Base-by-base conservation (phyloP, 2,797 vertebrate genomes). In the Malurus splendens region DNA sequence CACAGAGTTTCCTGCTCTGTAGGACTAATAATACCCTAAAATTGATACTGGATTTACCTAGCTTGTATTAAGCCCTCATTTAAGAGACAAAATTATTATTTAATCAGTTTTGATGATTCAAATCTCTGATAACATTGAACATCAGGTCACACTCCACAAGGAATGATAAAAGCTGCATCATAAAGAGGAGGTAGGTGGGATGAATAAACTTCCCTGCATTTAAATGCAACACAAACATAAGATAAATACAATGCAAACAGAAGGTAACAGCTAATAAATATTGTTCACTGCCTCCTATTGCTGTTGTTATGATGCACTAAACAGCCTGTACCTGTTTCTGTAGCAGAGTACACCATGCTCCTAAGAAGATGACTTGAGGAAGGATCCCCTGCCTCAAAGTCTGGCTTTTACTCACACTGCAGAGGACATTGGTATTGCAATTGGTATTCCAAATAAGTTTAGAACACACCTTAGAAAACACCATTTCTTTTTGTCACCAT, bases 291-390 rank as follows among this genome's bases (percentile, higher is more conserved):
- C 6, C 14, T 52, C 9, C 50, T 30, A 2, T 39, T 79, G 17
- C 56, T 17, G 36, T 14, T 19, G 17, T 75, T 81, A 47, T 3
- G 22, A 56, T 55, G 16, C 9, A 42, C 45, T 62, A 60, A 68
- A 19, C 12, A 55, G 14, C 28, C 2, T 10, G 14, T 51, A 68
- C 12, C 5, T 22, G 3, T 41, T 72, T 59, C n/a, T 68, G 14
- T 38, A 55, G 56, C 48, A 48, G 9, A 82, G 6, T 7, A 36
- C 9, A 32, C 3, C 1, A 1, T 3, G 1, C 18, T 54, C 7
- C 59, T 75, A 50, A 30, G 22, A 56, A 71, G 7, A 0, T 65
- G 32, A 57, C 6, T 16, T 25, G 16, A 71, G 38, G 41, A 73
- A 77, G 15, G 6, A 60, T 54, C 7, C 9, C 6, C 22, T 79